Base-by-base conservation (phyloP, 2,888 invertebrate genomes). In the Dryomyza anilis region DNA sequence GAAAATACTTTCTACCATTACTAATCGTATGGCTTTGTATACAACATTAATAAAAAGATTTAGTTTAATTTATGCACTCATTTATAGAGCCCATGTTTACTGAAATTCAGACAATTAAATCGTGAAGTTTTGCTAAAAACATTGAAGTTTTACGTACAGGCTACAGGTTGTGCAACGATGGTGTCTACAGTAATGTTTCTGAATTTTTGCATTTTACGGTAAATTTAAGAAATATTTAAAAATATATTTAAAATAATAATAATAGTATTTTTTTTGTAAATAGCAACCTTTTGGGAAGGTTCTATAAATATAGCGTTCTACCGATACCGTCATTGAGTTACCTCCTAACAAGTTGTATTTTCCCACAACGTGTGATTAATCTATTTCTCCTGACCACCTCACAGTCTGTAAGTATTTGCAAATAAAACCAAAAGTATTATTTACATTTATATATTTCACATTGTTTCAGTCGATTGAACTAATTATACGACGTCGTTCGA, bases 1-100 rank as follows among this genome's bases (percentile, higher is more conserved):
- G 68, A 1, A 77, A 76, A 62, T 78, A 73, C 36, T 79, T 76
- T 67, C 59, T 72, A 7, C 79, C 79, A 0, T 43, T 78, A 59
- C 69, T 70, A 16, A 21, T 74, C 30, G 75, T 75, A 67, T 64
- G 23, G 48, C 1, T 27, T 23, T 53, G 14, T 52, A 25, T 2
- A 12, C 19, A 12, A 36, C 10, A 16, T 33, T 14, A 8, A 43
- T 21, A 23, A n/a, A 39, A 36, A 14, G n/a, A 27, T 53, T 23
- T 19, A 33, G 3, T 27, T 36, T 7, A 25, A 2, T 3, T 53
- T 14, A 21, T 21, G 4, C 36, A 39, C 14, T 25, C 12, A 67
- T n/a, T n/a, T 70, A 8, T 55, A 75, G 72, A 65, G 76, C 4
- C 73, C 77, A 19, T 52, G 76, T 19, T 5, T 74, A 1, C 64